Percentiles rank a stretch among this genome's conserved stretches.
Conservation (phyloP, 2,113 vertebrate species). For the Symphodus melops region DNA sequence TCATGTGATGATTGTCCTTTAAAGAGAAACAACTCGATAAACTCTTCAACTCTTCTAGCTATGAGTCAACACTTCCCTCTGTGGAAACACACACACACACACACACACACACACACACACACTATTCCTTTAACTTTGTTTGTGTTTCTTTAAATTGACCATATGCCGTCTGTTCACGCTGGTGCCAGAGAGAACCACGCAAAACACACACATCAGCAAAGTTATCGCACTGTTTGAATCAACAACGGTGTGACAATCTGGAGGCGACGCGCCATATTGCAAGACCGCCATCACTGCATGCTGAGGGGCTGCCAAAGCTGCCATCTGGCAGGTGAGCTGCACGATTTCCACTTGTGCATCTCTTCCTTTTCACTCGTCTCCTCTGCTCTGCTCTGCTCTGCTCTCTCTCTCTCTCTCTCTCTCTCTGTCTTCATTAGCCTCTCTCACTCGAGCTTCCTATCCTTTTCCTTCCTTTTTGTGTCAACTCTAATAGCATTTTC, state of each 20-base stretch:
- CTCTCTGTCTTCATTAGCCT: conserved; percentile 24
- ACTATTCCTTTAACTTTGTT: conserved; percentile 38
- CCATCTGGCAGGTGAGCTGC: conserved; percentile 80
- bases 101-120: not conserved
- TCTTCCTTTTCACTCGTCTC: conserved; percentile 48
- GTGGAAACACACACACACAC: not conserved
- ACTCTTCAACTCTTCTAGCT: not conserved
- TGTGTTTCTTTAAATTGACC: conserved; percentile 23
- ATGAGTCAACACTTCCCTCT: not conserved
- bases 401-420: conserved; percentile 21
- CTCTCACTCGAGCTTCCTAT: conserved; percentile 24
- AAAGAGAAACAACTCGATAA: not conserved
- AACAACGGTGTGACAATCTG: conserved; percentile 72
- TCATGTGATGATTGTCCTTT: too few species aligned
- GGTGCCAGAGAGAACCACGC: conserved; percentile 42
- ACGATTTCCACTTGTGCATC: conserved; percentile 56
- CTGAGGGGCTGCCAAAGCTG: conserved; percentile 71
- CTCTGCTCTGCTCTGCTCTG: conserved; percentile 33
- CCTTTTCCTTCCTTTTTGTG: conserved; percentile 14
- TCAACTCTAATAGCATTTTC: conserved; percentile 15
- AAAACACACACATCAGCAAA: conserved; percentile 75
- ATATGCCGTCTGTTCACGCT: conserved; percentile 51
- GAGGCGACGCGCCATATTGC: conserved; percentile 70
- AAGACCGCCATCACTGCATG: conserved; percentile 59
- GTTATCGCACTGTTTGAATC: conserved; percentile 69